Evolutionary conservation across 2,888 invertebrate species (phyloP).

Genomic region (Cryptocephalus primarius): DNA sequence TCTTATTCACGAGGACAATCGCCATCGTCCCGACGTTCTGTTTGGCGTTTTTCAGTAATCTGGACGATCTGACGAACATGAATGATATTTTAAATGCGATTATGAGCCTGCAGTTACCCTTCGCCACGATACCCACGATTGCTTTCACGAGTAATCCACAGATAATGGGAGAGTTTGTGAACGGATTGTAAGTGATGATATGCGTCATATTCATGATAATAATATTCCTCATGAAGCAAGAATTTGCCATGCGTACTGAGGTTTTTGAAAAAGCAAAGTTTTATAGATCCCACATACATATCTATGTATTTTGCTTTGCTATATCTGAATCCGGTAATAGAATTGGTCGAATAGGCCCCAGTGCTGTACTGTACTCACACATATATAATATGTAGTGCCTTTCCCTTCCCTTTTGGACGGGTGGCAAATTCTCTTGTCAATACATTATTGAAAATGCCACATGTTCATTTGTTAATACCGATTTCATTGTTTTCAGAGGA

Average conservation of each 20-base stretch:
- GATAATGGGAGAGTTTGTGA: constrained; percentile 76
- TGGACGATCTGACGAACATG: constrained; percentile 61
- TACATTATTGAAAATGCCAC: not conserved
- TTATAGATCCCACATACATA: too few relatives aligned
- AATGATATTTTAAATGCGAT: constrained; percentile 78
- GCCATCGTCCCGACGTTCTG: constrained; percentile 66
- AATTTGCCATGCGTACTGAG: too few relatives aligned
- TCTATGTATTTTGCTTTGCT: too few relatives aligned
- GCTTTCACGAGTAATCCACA: constrained; percentile 68
- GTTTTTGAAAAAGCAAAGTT: too few relatives aligned
- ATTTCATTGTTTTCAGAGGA: constrained; percentile 40
- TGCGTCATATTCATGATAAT: too few relatives aligned
- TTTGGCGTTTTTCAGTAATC: constrained; percentile 53
- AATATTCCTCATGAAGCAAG: too few relatives aligned
- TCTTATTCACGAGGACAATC: constrained; percentile 72
- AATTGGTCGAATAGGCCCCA: too few relatives aligned
- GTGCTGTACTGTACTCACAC: too few relatives aligned
- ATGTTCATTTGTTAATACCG: not conserved
- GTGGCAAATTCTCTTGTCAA: too few relatives aligned
- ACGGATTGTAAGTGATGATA: constrained; percentile 52
- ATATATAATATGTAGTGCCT: too few relatives aligned
- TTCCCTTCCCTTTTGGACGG: too few relatives aligned
- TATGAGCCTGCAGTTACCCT: constrained; percentile 80
- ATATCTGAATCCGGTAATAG: too few relatives aligned
- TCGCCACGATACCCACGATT: constrained; percentile 74